Conservation (phyloP, 2,113 vertebrate species). For the Ceyx cyanopectus region DNA sequence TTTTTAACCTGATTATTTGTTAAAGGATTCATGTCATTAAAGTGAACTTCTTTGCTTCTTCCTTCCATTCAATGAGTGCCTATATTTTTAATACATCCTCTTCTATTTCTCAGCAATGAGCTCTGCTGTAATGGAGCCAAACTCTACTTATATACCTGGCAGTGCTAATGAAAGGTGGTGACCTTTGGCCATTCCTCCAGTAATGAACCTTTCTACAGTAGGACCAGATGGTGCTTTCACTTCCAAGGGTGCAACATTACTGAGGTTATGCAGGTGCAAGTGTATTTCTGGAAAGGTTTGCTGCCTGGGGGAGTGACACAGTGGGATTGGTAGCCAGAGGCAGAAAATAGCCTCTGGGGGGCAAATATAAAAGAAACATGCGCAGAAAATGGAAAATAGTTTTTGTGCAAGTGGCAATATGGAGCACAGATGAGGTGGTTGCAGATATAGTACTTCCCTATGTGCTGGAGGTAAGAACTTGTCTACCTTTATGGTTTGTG, state of each 20-base stretch:
- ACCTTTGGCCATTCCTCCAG: slow-evolving; percentile 42
- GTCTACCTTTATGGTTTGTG: not conserved
- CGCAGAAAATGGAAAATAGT: not conserved
- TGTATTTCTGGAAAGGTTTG: slow-evolving; percentile 43
- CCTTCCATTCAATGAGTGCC: not conserved
- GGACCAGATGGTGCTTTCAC: slow-evolving; percentile 43
- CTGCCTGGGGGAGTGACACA: not conserved
- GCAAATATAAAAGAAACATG: not conserved
- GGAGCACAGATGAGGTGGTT: not conserved
- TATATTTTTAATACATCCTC: not conserved
- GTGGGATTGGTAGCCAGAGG: not conserved
- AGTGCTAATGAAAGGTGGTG: slow-evolving; percentile 37
- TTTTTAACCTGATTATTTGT: slow-evolving; percentile 70
- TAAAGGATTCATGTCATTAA: slow-evolving; percentile 34
- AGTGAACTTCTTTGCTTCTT: slow-evolving; percentile 18
- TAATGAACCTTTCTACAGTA: slow-evolving; percentile 19
- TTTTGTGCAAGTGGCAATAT: not conserved
- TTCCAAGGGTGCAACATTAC: slow-evolving; percentile 42
- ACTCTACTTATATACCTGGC: slow-evolving; percentile 32
- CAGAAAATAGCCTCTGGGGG: slow-evolving; percentile 30
- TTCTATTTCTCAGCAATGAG: not conserved
- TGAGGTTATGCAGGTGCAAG: slow-evolving; percentile 41
- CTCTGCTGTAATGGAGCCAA: slow-evolving; percentile 30
- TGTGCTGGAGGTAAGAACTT: not conserved
- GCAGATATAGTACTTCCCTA: not conserved